phyloP scores from a whole-genome alignment of 2,888 invertebrate species.

The Dryomyza anilis region DNA sequence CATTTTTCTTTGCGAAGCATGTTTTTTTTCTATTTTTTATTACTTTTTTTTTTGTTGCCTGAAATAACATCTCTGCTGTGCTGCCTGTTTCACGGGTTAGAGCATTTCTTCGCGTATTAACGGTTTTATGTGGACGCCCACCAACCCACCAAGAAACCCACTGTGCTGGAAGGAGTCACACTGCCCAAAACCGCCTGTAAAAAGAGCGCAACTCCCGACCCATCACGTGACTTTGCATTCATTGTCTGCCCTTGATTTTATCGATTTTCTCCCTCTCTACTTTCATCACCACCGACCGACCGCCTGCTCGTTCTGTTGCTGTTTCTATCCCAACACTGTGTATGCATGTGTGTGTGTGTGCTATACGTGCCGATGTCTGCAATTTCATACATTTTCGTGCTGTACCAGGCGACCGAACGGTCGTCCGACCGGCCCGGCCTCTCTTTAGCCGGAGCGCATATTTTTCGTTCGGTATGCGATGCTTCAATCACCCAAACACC shows the following conservation, averaged over 20 bases:
- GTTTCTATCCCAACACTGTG: neutral
- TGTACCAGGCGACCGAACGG: neutral
- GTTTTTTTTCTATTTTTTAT: neutral
- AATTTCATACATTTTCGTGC: neutral
- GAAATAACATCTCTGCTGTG: too few relatives aligned
- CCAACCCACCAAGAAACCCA: too few relatives aligned
- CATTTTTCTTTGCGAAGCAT: neutral
- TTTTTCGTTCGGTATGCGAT: neutral
- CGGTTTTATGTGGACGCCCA: too few relatives aligned
- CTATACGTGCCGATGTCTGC: neutral
- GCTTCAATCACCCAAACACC: neutral
- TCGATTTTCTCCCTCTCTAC: constrained; percentile 47
- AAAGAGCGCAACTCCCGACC: too few relatives aligned
- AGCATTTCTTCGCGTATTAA: constrained; percentile 1
- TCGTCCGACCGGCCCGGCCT: neutral
- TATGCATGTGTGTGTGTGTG: neutral
- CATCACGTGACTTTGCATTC: constrained; percentile 39
- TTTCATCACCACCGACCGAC: neutral
- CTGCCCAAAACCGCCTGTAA: too few relatives aligned
- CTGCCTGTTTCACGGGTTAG: too few relatives aligned
- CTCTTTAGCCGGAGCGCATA: neutral
- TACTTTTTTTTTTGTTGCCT: neutral
- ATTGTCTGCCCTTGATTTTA: constrained; percentile 62
- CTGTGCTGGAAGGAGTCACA: too few relatives aligned
- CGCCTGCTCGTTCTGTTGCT: neutral